phyloP scores from a whole-genome alignment of 2,888 invertebrate species.

The Callyntrura sp. region DNA sequence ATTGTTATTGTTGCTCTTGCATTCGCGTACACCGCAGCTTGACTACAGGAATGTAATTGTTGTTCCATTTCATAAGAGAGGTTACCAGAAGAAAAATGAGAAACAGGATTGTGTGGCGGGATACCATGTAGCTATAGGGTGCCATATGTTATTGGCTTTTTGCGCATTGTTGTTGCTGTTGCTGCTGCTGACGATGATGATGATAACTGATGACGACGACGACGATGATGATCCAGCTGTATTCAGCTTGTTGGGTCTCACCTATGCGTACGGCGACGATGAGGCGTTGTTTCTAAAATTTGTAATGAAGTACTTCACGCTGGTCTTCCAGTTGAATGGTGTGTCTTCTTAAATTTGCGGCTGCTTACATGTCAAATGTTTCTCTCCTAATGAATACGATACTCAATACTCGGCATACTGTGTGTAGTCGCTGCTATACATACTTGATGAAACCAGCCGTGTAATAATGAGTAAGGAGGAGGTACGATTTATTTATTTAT shows the following conservation, averaged over 20 bases:
- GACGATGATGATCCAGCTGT: constrained; percentile 28
- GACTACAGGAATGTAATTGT: constrained; percentile 10
- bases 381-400: not conserved
- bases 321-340: constrained; percentile 9
- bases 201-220: constrained; percentile 14
- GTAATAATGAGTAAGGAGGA: not conserved
- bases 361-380: constrained; percentile 21
- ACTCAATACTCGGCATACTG: not conserved
- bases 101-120: constrained; percentile 52
- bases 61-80: constrained; percentile 10
- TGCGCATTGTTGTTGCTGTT: no score
- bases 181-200: no score
- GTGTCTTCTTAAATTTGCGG: constrained; percentile 19
- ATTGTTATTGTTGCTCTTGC: constrained; percentile 17
- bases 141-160: constrained; percentile 70
- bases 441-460: not conserved
- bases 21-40: no score
- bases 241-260: constrained; percentile 39
- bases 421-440: not conserved
- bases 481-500: constrained; percentile 20
- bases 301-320: constrained; percentile 52
- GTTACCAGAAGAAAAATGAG: not conserved
- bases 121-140: constrained; percentile 60
- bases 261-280: constrained; percentile 53
- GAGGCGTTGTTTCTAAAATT: constrained; percentile 47